Percentiles rank a stretch among this genome's conserved stretches.
phyloP scores from a whole-genome alignment of 1,140 invertebrate genomes.

The Megalopta genalis region DNA sequence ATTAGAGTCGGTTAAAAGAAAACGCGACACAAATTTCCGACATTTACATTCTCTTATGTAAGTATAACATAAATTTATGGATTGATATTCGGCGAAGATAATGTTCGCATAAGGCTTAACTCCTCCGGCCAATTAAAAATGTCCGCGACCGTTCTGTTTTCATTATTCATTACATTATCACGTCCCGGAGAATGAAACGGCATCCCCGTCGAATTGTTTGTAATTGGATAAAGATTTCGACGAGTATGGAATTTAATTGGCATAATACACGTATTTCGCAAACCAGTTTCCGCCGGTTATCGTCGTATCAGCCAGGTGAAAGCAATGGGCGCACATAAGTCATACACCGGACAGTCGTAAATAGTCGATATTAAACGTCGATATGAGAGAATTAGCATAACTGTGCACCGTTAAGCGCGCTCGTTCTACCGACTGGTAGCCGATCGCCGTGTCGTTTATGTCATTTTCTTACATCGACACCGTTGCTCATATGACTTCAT shows the following conservation, averaged over 20 bases:
- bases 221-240: not conserved
- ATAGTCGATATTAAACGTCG: slow-evolving; percentile 78
- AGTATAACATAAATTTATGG: not conserved
- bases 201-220: not conserved
- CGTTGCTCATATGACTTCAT: slow-evolving; percentile 65
- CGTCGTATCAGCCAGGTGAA: slow-evolving; percentile 69
- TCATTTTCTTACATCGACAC: slow-evolving; percentile 72
- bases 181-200: not conserved
- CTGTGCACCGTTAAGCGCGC: slow-evolving; percentile 65
- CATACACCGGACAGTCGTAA: slow-evolving; percentile 76
- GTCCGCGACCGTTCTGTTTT: not conserved
- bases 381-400: slow-evolving; percentile 78
- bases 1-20: no score
- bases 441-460: slow-evolving; percentile 67
- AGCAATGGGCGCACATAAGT: slow-evolving; percentile 76
- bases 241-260: not conserved
- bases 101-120: no score
- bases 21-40: no score
- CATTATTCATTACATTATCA: not conserved
- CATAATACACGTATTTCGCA: slow-evolving; percentile 27
- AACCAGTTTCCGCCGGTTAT: slow-evolving; percentile 52
- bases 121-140: not conserved
- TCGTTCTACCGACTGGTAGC: slow-evolving; percentile 47
- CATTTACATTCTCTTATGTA: not conserved
- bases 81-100: not conserved